Evolutionary conservation across 2,113 vertebrate species (phyloP), one percentile per base, ranked within the genome.

Genomic region (Chamaea fasciata): DNA sequence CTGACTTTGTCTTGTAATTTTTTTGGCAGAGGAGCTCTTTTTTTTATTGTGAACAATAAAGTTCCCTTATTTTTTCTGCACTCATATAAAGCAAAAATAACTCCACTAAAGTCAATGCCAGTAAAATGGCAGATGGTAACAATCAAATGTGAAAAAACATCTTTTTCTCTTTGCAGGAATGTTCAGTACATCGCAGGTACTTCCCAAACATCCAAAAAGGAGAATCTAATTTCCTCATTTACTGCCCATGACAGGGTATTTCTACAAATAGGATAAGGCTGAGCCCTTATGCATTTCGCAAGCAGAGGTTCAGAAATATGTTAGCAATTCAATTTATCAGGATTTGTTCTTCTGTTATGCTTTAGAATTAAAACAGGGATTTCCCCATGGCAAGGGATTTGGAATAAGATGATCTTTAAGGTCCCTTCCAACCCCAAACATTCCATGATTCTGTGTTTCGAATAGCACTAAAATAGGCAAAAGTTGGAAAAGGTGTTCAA

Each of bases 181-280:
- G 0, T 64, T 85, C 13, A 56, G 3, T 19, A 42, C 1, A 0
- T 44, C 44, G 2, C 10, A 79, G 14, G 5, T 33, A 16, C 23
- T 85, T 64, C 24, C 6, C 37, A 73, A 69, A 44, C 30, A 71
- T 9, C 52, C 10, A 27, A 33, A 81, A 50, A 30, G 8, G 7
- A 47, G 24, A 85, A 59, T 46, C 3, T 44, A 4, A 49, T 69
- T 55, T 59, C 17, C 20, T 68, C 7, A 27, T 59, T 37, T 69
- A 12, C 39, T 69, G 23, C 22, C 15, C 14, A 15, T 52, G 17
- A 9, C 27, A 77, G 37, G 22, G 14, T 82, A 76, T 79, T 88
- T 56, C 46, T 86, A 35, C 52, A 84, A 74, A 39, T 17, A 73
- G 11, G 37, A 42, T 14, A 41, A 41, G 41, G 41, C 41, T 41